A percentile compares a stretch with the other conserved stretches of the same genome.
phyloP scores from a whole-genome alignment of 2,113 vertebrate species.

The Bathybates hornii region DNA sequence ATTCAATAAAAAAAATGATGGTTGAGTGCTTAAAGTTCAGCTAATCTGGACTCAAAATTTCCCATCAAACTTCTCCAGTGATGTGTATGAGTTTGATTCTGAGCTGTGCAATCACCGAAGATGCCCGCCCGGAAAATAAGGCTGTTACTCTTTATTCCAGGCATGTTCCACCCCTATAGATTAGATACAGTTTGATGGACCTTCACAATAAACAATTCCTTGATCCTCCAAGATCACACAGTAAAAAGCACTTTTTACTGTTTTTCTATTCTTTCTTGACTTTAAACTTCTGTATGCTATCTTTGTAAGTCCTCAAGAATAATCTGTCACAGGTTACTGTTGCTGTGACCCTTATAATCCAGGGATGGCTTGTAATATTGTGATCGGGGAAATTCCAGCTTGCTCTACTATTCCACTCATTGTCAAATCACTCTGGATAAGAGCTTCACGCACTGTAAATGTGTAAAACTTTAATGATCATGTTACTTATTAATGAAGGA shows the following conservation, averaged over 20 bases:
- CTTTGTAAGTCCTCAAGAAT: background rate
- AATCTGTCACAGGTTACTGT: background rate
- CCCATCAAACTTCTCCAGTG: background rate
- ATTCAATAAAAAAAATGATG: background rate
- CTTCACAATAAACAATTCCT: slow-evolving; percentile 7
- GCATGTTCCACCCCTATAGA: background rate
- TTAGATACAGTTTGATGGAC: slow-evolving; percentile 34
- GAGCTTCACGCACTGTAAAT: background rate
- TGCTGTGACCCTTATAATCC: background rate
- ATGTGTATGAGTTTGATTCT: background rate
- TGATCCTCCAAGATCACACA: background rate
- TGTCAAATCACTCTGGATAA: slow-evolving; percentile 24
- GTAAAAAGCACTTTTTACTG: background rate
- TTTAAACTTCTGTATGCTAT: background rate
- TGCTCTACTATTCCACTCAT: background rate
- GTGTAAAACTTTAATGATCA: slow-evolving; percentile 25
- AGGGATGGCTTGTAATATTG: slow-evolving; percentile 8
- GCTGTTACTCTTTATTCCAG: slow-evolving; percentile 8
- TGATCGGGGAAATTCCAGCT: slow-evolving; percentile 25
- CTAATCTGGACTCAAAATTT: slow-evolving; percentile 12
- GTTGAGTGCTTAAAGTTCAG: background rate
- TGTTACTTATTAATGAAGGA: slow-evolving; percentile 41
- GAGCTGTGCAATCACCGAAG: background rate
- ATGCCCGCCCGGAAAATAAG: background rate
- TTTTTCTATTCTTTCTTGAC: background rate